Percentiles rank a stretch among this genome's conserved stretches.
phyloP scores from a whole-genome alignment of 2,888 invertebrate species.

The Drosophila mercatorum region DNA sequence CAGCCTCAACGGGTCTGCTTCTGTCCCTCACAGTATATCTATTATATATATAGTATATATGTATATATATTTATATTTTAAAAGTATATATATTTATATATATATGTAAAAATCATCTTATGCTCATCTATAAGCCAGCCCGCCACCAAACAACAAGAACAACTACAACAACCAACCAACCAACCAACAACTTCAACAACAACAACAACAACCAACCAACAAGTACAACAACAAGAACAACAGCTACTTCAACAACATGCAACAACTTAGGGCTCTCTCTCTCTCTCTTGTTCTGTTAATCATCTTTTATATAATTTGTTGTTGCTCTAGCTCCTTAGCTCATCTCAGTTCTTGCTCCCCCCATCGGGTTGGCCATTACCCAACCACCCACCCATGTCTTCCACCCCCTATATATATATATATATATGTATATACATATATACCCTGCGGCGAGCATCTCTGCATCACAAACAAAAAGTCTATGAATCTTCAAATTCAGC shows the following conservation, averaged over 20 bases:
- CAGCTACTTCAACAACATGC: conserved; percentile 26
- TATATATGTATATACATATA: no score
- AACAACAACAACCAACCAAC: conserved; percentile 9
- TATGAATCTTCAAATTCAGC: conserved; percentile 37
- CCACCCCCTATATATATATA: background rate
- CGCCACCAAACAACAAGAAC: conserved; percentile 38
- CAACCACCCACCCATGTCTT: background rate
- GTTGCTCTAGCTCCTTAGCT: conserved; percentile 32
- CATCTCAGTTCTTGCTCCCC: conserved; percentile 36
- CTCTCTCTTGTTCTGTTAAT: conserved; percentile 14
- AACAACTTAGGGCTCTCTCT: conserved; percentile 17
- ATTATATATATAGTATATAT: background rate
- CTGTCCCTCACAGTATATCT: conserved; percentile 39
- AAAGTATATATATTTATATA: conserved; percentile 3
- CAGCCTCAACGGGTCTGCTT: conserved; percentile 41
- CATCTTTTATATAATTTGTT: conserved; percentile 26
- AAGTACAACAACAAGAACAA: conserved; percentile 27
- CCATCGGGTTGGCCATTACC: conserved; percentile 21
- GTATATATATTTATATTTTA: background rate
- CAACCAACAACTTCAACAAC: conserved; percentile 26
- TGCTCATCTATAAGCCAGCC: conserved; percentile 57
- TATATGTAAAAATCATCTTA: conserved; percentile 34
- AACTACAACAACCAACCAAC: conserved; percentile 11
- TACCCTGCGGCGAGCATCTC: conserved; percentile 13
- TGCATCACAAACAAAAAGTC: conserved; percentile 9